phyloP scores from a whole-genome alignment of 2,888 invertebrate species.

The Holacanthella duospinosa region DNA sequence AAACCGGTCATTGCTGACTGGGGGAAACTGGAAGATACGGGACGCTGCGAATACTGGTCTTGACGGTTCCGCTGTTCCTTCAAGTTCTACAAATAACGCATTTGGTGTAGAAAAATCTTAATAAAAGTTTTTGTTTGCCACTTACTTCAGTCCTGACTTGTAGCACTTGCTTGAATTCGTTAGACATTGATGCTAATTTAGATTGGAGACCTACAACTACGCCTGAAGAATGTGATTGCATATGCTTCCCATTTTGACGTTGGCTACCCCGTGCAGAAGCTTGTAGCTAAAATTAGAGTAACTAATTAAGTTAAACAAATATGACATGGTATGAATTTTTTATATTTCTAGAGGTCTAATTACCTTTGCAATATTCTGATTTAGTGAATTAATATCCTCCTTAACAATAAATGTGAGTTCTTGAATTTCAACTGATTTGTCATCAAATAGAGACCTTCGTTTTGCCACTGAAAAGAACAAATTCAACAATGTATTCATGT shows the following conservation, averaged over 20 bases:
- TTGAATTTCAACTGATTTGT: constrained; percentile 90
- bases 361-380: constrained; percentile 86
- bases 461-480: constrained; percentile 87
- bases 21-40: constrained; percentile 52
- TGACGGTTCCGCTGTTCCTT: constrained; percentile 87
- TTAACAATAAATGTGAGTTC: constrained; percentile 95
- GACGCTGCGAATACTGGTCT: constrained; percentile 76
- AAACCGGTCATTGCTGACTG: constrained; percentile 49
- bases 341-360: neutral
- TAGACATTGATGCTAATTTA: constrained; percentile 90
- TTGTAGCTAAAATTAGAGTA: constrained; percentile 35
- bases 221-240: constrained; percentile 83
- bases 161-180: constrained; percentile 91
- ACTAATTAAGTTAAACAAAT: neutral
- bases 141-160: constrained; percentile 86
- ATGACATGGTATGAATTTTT: neutral
- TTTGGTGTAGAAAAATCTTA: neutral
- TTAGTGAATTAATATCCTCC: constrained; percentile 85
- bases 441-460: constrained; percentile 92
- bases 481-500: neutral
- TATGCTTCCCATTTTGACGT: constrained; percentile 56
- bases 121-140: constrained; percentile 11
- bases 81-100: constrained; percentile 55
- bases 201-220: constrained; percentile 87
- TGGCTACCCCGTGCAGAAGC: constrained; percentile 28